phyloP scores from a whole-genome alignment of 2,113 vertebrate species.

The Etia nguti region DNA sequence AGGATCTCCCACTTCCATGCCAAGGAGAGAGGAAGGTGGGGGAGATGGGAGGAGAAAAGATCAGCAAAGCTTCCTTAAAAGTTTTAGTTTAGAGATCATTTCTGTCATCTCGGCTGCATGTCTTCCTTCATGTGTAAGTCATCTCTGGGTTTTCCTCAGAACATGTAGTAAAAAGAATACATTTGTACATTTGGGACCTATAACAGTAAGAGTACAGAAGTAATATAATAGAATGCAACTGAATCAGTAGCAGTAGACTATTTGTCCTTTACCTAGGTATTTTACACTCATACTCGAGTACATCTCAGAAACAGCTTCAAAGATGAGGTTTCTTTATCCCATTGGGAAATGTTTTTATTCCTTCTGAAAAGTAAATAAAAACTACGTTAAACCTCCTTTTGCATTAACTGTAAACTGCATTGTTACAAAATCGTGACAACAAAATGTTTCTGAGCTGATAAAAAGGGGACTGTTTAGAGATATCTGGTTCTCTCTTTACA shows the following conservation, averaged over 20 bases:
- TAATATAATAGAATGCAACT: background rate
- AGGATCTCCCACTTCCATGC: constrained; percentile 66
- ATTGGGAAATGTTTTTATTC: background rate
- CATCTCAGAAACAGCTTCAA: background rate
- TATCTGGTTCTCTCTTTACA: background rate
- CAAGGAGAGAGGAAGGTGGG: constrained; percentile 33
- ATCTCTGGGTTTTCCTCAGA: background rate
- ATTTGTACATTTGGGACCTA: background rate
- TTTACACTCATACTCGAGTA: background rate
- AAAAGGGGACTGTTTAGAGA: background rate
- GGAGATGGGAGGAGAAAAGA: constrained; percentile 20
- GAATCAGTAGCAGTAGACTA: background rate
- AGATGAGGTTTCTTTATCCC: background rate
- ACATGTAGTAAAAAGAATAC: background rate
- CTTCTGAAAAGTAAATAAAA: background rate
- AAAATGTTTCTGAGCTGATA: background rate
- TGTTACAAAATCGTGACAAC: background rate
- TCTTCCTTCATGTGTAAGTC: background rate
- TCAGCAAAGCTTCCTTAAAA: constrained; percentile 39
- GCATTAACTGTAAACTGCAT: background rate
- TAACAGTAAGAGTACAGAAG: background rate
- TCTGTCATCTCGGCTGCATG: background rate
- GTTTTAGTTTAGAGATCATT: constrained; percentile 18
- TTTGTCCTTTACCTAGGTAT: background rate
- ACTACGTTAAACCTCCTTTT: background rate